Evolutionary conservation across 2,797 vertebrate species (phyloP).

Genomic region (Danio aesculapii): DNA sequence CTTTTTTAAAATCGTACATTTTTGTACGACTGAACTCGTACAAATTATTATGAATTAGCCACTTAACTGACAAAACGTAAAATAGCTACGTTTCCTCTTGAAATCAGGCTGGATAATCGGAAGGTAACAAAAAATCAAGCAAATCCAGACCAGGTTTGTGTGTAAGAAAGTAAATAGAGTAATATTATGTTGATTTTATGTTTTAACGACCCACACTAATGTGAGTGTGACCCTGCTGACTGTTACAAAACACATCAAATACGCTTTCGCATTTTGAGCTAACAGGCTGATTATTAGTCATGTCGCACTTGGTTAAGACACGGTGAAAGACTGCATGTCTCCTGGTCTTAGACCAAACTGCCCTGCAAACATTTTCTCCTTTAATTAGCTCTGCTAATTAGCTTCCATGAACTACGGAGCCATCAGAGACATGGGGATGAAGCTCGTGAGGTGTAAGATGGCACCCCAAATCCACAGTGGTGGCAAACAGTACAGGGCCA

Average conservation of each 20-base stretch:
- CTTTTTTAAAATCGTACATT: no score
- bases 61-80: no score
- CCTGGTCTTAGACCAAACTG: constrained; percentile 40
- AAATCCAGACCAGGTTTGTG: no score
- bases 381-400: constrained; percentile 10
- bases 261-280: neutral
- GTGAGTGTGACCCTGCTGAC: no score
- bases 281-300: neutral
- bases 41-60: no score
- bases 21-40: no score
- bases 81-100: no score
- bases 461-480: constrained; percentile 81
- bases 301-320: constrained; percentile 26
- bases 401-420: constrained; percentile 21
- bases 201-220: no score
- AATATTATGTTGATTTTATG: no score
- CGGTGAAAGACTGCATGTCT: constrained; percentile 16
- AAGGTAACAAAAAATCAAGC: no score
- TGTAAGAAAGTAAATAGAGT: no score
- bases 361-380: constrained; percentile 20
- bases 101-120: no score
- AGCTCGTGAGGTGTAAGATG: constrained; percentile 46
- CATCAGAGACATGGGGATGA: constrained; percentile 47
- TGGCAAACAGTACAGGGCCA: constrained; percentile 82
- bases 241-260: neutral